Evolutionary conservation across 2,113 vertebrate genomes (phyloP).

Genomic region (Chloebia gouldiae): DNA sequence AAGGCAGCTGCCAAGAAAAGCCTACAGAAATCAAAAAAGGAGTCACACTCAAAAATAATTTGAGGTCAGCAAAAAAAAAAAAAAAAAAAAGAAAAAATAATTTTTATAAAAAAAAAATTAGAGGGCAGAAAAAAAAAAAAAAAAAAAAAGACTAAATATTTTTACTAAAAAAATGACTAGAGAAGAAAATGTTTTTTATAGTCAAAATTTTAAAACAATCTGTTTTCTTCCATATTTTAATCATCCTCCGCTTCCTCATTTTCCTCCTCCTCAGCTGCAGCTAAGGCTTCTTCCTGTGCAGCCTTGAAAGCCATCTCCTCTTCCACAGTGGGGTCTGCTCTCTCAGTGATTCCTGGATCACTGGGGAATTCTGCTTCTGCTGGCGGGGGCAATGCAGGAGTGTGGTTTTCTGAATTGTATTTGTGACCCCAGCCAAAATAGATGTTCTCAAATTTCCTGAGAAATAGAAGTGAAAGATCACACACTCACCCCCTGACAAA

Average conservation of each 20-base stretch:
- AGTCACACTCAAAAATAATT: neutral
- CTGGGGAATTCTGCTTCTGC: conserved; percentile 80
- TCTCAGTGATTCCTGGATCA: conserved; percentile 82
- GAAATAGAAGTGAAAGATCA: neutral
- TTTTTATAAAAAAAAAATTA: too few species aligned
- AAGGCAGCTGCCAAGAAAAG: neutral
- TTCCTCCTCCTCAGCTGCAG: conserved; percentile 72
- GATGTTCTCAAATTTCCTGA: conserved; percentile 86
- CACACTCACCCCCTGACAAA: neutral
- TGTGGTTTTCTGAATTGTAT: conserved; percentile 77
- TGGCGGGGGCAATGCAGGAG: conserved; percentile 63
- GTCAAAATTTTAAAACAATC: neutral
- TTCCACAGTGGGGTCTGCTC: conserved; percentile 81
- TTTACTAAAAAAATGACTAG: too few species aligned
- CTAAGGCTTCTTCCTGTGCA: conserved; percentile 75
- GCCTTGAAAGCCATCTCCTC: conserved; percentile 82
- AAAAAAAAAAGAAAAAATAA: too few species aligned
- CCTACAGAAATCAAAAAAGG: neutral
- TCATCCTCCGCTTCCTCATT: conserved; percentile 76
- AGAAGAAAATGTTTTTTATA: neutral
- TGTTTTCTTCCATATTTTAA: neutral
- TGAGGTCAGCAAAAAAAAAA: neutral
- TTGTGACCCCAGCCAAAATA: conserved; percentile 96
- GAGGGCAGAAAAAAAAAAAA: neutral
- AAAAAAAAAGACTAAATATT: neutral